A percentile compares a stretch with the other conserved stretches of the same genome.
These are phyloP conservation scores for Nomada fucata DNA, from an alignment of 2,888 invertebrate species.

Conservation along the genomic window DNA sequence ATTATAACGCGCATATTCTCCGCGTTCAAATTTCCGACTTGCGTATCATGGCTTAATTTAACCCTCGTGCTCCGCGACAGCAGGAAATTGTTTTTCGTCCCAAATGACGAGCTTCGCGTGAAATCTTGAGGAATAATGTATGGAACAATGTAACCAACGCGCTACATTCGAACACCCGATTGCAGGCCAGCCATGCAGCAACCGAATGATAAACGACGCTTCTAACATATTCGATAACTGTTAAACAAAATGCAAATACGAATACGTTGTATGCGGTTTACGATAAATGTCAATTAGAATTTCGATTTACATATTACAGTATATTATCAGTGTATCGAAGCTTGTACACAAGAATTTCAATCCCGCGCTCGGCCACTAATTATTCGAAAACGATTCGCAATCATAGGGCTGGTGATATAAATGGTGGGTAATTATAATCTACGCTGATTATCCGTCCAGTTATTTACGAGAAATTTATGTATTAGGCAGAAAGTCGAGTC, in stretches of 20 bases:
- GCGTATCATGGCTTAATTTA: conserved; percentile 31
- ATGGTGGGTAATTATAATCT: conserved; percentile 74
- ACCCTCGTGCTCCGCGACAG: neutral
- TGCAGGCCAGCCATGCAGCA: too few species aligned
- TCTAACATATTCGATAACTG: too few species aligned
- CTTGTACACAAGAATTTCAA: conserved; percentile 9
- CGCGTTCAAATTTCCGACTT: conserved; percentile 32
- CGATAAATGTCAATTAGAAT: neutral
- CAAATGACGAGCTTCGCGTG: neutral
- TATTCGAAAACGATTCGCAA: conserved; percentile 28
- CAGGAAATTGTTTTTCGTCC: neutral
- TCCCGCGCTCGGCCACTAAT: conserved; percentile 31
- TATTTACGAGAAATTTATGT: conserved; percentile 81
- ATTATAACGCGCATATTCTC: conserved; percentile 48
- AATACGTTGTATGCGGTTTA: too few species aligned
- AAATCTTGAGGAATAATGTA: too few species aligned
- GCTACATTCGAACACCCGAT: too few species aligned
- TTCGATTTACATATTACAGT: neutral
- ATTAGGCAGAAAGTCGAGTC: conserved; percentile 70
- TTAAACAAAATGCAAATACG: too few species aligned
- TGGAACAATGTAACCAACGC: too few species aligned
- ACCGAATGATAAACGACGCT: too few species aligned
- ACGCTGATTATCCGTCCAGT: conserved; percentile 73
- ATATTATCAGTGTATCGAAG: neutral
- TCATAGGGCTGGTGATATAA: conserved; percentile 53